These are phyloP conservation scores for Blastobasis lacticolella DNA, from an alignment of 2,888 invertebrate genomes.

Conservation along the genomic window DNA sequence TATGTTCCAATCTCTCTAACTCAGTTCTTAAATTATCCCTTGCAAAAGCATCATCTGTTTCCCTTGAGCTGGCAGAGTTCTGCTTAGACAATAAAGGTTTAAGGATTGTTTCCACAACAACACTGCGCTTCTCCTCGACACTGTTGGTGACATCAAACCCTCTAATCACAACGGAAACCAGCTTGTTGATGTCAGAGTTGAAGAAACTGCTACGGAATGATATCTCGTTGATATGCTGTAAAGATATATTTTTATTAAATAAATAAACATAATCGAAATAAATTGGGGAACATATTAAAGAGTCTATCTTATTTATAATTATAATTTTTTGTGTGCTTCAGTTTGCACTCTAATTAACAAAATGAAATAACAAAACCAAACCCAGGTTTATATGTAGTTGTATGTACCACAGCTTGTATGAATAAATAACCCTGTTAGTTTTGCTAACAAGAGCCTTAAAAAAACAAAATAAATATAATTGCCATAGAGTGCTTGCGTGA, in stretches of 20 bases:
- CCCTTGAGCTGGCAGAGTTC: conserved; percentile 39
- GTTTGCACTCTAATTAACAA: no score
- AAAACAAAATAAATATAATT: no score
- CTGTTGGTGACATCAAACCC: conserved; percentile 88
- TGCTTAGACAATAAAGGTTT: conserved; percentile 67
- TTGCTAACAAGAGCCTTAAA: no score
- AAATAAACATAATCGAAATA: background rate
- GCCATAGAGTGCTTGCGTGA: no score
- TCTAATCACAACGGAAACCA: conserved; percentile 86
- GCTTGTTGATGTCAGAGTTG: conserved; percentile 90
- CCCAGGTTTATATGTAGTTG: no score
- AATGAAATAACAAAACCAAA: no score
- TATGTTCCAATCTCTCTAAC: conserved; percentile 25
- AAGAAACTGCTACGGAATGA: conserved; percentile 90
- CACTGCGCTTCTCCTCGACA: conserved; percentile 67
- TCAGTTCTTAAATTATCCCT: conserved; percentile 25
- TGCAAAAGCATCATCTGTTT: conserved; percentile 19
- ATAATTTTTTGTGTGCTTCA: no score
- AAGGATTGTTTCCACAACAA: conserved; percentile 59
- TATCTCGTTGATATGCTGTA: conserved; percentile 88
- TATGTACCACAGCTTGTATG: no score
- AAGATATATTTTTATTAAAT: background rate
- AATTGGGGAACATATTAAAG: conserved; percentile 2
- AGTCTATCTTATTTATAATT: background rate
- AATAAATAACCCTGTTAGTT: no score